Conservation (phyloP, 2,888 invertebrate species). For the Antheraea assamensis region DNA sequence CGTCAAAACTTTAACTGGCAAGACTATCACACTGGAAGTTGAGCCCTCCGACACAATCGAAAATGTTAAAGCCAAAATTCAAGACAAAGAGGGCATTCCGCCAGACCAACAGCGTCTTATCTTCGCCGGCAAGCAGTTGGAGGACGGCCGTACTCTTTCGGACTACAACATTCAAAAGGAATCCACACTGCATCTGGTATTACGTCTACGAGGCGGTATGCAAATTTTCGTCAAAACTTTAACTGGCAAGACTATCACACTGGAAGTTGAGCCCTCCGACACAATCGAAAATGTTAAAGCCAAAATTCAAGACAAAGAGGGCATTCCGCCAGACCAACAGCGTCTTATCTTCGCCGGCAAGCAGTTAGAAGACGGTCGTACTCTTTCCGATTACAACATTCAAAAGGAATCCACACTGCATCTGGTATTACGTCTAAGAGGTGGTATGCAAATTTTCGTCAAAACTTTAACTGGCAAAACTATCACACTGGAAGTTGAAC, state of each 20-base stretch:
- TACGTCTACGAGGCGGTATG: slow-evolving; percentile 85
- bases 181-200: slow-evolving; percentile 80
- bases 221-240: slow-evolving; percentile 84
- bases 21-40: slow-evolving; percentile 80
- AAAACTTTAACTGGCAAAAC: slow-evolving; percentile 82
- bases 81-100: slow-evolving; percentile 77
- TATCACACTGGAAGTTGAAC: slow-evolving; percentile 79
- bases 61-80: slow-evolving; percentile 82
- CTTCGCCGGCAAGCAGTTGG: slow-evolving; percentile 85
- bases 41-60: slow-evolving; percentile 83
- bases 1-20: slow-evolving; percentile 80
- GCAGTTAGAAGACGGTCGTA: slow-evolving; percentile 59
- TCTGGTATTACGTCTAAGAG: slow-evolving; percentile 82
- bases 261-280: slow-evolving; percentile 81
- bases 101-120: slow-evolving; percentile 84
- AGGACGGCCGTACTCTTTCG: slow-evolving; percentile 84
- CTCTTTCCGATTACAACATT: slow-evolving; percentile 84
- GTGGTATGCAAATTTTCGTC: slow-evolving; percentile 86
- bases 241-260: slow-evolving; percentile 81
- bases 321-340: slow-evolving; percentile 82
- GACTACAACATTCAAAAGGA: slow-evolving; percentile 86
- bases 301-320: slow-evolving; percentile 78
- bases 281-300: slow-evolving; percentile 84
- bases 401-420: slow-evolving; percentile 84
- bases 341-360: slow-evolving; percentile 85